Base-by-base conservation (phyloP, 2,888 invertebrate species). In the Raillietiella orientalis region DNA sequence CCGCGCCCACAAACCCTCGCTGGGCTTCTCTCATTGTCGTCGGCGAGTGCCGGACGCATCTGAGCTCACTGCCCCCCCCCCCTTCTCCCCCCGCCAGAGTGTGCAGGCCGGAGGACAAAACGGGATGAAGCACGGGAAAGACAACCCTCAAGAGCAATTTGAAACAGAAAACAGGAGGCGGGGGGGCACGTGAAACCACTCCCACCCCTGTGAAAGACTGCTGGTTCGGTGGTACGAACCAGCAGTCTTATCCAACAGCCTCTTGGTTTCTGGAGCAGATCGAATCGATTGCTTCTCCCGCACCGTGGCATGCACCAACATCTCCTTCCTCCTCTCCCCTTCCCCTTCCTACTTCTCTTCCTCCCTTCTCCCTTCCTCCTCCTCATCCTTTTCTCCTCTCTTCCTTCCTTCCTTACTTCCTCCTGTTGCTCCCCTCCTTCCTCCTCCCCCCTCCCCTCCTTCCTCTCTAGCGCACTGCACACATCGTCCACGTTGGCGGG, bases 41-140 rank as follows among this genome's bases (percentile, higher is more conserved):
- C n/a, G n/a, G n/a, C n/a, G n/a, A n/a, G n/a, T n/a, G n/a, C n/a
- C n/a, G n/a, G n/a, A n/a, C n/a, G n/a, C n/a, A n/a, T n/a, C n/a
- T n/a, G n/a, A n/a, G n/a, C n/a, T n/a, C n/a, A n/a, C n/a, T n/a
- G n/a, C n/a, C n/a, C n/a, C n/a, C n/a, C n/a, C n/a, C n/a, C 47
- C 25, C 34, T 29, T 2, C 47, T 46, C 23, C 41, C 43, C 24
- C 45, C 46, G 2, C 45, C 43, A 30, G 47, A 44, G 17, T 34
- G 40, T 32, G 46, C 46, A 14, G 33, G 38, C 5, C 47, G 45
- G 23, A 37, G 37, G 3, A 45, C 46, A 22, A 19, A 4, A 26
- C 25, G 21, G 21, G 17, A 21, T 24, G 26, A 13, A 29, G 24
- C 27, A 19, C 24, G 1, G 29, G 27, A 10, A 25, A 27, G 16